A percentile compares a stretch with the other conserved stretches of the same genome.
Conservation (phyloP, 1,140 invertebrate species). For the Drosophila athabasca region DNA sequence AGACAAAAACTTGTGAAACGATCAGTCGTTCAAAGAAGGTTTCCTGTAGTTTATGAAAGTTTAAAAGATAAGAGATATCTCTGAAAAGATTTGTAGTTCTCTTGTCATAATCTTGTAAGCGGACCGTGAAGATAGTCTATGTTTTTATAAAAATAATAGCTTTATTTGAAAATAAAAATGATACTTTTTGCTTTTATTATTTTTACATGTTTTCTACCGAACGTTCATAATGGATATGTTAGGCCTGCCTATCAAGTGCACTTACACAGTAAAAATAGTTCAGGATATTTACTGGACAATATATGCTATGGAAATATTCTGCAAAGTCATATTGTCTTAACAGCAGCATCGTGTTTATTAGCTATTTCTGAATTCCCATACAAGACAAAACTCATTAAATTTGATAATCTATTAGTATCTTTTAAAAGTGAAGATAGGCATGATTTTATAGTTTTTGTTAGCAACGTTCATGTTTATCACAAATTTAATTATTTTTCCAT, state of each 20-base stretch:
- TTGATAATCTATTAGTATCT: conserved; percentile 14
- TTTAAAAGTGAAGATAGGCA: background rate
- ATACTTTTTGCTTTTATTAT: conserved; percentile 24
- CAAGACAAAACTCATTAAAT: background rate
- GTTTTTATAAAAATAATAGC: conserved; percentile 2
- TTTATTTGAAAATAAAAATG: conserved; percentile 13
- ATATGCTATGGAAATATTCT: conserved; percentile 42
- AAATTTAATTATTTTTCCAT: conserved; percentile 15
- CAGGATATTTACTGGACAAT: conserved; percentile 12
- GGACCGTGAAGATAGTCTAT: conserved; percentile 35
- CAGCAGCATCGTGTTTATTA: conserved; percentile 37
- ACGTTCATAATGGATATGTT: conserved; percentile 16
- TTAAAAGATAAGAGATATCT: conserved; percentile 32
- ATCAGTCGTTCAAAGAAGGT: background rate
- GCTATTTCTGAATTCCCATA: background rate
- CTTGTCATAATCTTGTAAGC: conserved; percentile 25
- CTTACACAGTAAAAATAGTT: conserved; percentile 11
- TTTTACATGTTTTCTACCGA: conserved; percentile 12
- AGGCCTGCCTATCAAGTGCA: conserved; percentile 38
- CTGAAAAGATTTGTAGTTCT: conserved; percentile 16
- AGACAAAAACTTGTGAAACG: no score
- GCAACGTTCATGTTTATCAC: conserved; percentile 10
- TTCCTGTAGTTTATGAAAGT: conserved; percentile 34
- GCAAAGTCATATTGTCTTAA: conserved; percentile 43
- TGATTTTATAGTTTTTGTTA: conserved; percentile 22